These are phyloP conservation scores for Platygyra sinensis DNA, from an alignment of 64 coral and sea anemone genomes.

Conservation along the genomic window DNA sequence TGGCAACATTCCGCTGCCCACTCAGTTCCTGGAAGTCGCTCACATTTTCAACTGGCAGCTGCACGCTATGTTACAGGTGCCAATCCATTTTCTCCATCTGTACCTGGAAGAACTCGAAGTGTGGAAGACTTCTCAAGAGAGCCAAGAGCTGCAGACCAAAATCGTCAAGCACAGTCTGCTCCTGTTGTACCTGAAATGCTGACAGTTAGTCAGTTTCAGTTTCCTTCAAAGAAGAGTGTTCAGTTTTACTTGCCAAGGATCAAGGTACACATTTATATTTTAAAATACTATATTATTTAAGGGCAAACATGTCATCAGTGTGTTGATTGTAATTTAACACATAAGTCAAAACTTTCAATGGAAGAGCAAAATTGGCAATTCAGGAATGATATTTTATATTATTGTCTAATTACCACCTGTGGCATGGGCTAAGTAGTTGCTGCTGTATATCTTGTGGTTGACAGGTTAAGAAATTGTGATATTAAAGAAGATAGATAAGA, in stretches of 20 bases:
- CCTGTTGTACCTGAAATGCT: conserved; percentile 15
- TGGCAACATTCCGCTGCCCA: neutral
- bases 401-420: too few relatives aligned
- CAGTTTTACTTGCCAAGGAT: conserved; percentile 59
- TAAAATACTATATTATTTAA: neutral
- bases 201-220: conserved; percentile 2
- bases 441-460: too few relatives aligned
- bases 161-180: conserved; percentile 40
- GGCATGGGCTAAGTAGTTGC: too few relatives aligned
- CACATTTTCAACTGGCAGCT: conserved; percentile 9
- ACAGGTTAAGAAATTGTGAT: too few relatives aligned
- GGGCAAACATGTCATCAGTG: too few relatives aligned
- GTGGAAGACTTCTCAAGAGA: neutral
- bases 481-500: too few relatives aligned
- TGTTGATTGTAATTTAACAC: too few relatives aligned
- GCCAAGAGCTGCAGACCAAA: neutral
- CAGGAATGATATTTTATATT: too few relatives aligned
- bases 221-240: conserved; percentile 18
- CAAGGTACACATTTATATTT: conserved; percentile 21
- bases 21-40: neutral
- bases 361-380: too few relatives aligned
- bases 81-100: conserved; percentile 16
- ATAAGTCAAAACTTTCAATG: too few relatives aligned
- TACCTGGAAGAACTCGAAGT: conserved; percentile 10
- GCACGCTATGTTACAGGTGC: neutral